Evolutionary conservation across 2,113 vertebrate species (phyloP).

Genomic region (Ptilorrhoa leucosticta): DNA sequence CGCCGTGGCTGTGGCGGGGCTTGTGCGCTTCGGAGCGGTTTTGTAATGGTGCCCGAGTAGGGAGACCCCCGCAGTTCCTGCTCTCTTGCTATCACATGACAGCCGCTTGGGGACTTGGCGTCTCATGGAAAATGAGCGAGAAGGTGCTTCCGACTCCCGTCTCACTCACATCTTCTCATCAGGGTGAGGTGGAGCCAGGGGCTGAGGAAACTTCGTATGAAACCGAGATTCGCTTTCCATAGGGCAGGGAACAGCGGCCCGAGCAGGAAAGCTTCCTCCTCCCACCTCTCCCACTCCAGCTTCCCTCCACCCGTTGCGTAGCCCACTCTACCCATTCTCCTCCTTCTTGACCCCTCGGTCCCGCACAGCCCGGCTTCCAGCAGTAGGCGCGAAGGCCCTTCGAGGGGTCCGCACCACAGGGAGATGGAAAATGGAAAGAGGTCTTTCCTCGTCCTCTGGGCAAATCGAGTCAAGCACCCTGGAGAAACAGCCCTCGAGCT

Average conservation of each 20-base stretch:
- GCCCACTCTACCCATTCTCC: fast-evolving
- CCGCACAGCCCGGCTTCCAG: background rate
- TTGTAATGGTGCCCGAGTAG: constrained; percentile 78
- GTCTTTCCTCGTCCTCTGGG: too few relatives aligned
- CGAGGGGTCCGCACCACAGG: background rate
- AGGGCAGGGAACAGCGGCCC: background rate
- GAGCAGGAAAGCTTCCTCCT: background rate
- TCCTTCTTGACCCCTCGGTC: background rate
- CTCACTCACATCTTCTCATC: background rate
- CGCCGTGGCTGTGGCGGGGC: background rate
- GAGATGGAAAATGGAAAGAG: background rate
- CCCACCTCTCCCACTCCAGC: background rate
- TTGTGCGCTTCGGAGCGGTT: constrained; percentile 67
- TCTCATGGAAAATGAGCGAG: constrained; percentile 44
- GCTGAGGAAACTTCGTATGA: background rate
- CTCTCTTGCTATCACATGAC: constrained; percentile 85
- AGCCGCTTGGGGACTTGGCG: constrained; percentile 72
- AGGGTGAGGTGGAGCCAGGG: constrained; percentile 1
- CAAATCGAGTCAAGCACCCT: background rate
- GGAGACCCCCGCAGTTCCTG: constrained; percentile 79
- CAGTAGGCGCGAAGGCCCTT: background rate
- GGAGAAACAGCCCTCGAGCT: background rate
- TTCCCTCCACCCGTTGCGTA: background rate
- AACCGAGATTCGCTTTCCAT: background rate
- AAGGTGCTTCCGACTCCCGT: background rate